Conservation (phyloP, 2,888 invertebrate species). For the Drosophila sordidula region DNA sequence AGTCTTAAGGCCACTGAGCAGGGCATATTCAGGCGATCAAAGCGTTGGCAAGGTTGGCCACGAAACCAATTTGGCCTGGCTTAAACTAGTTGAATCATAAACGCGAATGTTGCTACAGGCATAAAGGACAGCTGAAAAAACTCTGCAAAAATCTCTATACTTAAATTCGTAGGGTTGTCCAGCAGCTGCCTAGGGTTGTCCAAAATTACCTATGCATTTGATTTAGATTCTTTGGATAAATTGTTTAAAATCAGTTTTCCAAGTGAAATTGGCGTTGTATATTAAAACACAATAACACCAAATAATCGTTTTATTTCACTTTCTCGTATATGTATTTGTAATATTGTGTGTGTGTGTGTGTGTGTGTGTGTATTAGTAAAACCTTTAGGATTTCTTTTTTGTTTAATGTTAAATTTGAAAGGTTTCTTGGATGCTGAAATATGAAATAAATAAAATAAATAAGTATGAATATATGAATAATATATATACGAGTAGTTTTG, state of each 20-base stretch:
- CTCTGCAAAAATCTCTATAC: too few relatives aligned
- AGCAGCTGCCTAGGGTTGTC: too few relatives aligned
- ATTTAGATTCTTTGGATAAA: background rate
- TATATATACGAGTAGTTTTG: conserved; percentile 37
- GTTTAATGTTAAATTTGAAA: conserved; percentile 29
- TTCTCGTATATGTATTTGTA: conserved; percentile 37
- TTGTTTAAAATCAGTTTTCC: conserved; percentile 11
- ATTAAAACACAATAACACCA: conserved; percentile 70
- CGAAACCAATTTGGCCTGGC: background rate
- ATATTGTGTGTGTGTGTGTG: conserved; percentile 22
- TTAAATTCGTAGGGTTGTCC: too few relatives aligned
- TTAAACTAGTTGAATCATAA: background rate
- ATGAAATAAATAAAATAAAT: conserved; percentile 37
- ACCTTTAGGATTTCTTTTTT: conserved; percentile 13
- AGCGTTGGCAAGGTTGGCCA: too few relatives aligned
- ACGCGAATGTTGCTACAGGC: too few relatives aligned
- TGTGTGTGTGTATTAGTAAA: conserved; percentile 19
- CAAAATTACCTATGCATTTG: too few relatives aligned
- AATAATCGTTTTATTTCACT: conserved; percentile 68
- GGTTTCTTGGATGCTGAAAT: conserved; percentile 53
- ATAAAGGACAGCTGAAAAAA: too few relatives aligned
- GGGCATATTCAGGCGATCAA: too few relatives aligned
- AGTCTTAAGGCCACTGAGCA: too few relatives aligned
- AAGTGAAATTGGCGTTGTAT: conserved; percentile 40
- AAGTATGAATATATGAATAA: conserved; percentile 38